These are phyloP conservation scores for Remorina albescens DNA, from an alignment of 2,797 vertebrate genomes.

Conservation along the genomic window DNA sequence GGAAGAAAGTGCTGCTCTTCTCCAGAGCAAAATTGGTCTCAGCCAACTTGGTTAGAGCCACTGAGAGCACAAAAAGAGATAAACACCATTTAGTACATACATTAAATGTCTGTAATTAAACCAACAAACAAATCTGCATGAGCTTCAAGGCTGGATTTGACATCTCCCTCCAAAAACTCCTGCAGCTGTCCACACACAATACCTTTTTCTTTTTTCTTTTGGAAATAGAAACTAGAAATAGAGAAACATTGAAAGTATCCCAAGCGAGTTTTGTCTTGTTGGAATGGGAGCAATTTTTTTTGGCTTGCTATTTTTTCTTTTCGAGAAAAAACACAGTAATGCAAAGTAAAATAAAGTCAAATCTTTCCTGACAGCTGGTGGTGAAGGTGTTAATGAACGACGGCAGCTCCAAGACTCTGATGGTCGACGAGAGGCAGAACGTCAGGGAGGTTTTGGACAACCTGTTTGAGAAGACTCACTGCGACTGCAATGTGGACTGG, in stretches of 20 bases:
- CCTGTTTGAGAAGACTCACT: constrained; percentile 94
- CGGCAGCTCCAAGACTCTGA: constrained; percentile 92
- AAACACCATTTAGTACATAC: no score
- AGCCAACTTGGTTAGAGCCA: constrained; percentile 12
- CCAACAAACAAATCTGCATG: constrained; percentile 43
- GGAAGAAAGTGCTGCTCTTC: constrained; percentile 28
- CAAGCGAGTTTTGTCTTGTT: neutral
- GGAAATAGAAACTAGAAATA: no score
- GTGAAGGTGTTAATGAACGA: constrained; percentile 92
- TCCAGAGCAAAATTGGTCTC: constrained; percentile 46
- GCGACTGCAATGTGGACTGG: constrained; percentile 90
- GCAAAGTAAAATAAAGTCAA: neutral
- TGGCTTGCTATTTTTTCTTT: no score
- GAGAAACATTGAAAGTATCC: no score
- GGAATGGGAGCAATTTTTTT: neutral
- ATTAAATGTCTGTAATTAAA: constrained; percentile 59
- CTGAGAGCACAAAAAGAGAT: constrained; percentile 19
- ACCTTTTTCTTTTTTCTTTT: no score
- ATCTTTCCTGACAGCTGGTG: constrained; percentile 83
- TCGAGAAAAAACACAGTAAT: neutral
- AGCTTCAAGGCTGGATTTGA: constrained; percentile 24
- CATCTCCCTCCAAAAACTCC: constrained; percentile 36
- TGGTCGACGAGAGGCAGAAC: constrained; percentile 92
- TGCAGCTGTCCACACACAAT: constrained; percentile 27
- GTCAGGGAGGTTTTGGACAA: constrained; percentile 91